A percentile compares a stretch with the other conserved stretches of the same genome.
Evolutionary conservation across 2,888 invertebrate species (phyloP).

Genomic region (Stenolophus ochropezus): DNA sequence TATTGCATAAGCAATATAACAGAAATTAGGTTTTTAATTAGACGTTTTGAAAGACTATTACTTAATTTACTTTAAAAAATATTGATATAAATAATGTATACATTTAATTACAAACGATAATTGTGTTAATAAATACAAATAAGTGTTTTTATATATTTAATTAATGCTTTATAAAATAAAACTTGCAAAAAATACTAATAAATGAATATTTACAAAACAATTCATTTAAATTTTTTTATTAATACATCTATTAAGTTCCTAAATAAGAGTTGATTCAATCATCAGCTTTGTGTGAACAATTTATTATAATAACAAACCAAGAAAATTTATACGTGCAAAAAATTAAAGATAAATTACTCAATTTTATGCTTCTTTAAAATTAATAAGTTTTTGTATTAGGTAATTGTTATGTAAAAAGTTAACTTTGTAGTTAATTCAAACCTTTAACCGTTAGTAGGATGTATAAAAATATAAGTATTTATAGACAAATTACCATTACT

Average conservation of each 20-base stretch:
- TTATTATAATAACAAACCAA: not conserved
- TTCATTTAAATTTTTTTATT: not conserved
- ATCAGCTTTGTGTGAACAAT: not conserved
- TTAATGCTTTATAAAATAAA: no score
- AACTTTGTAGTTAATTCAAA: slow-evolving; percentile 24
- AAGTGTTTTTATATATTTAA: no score
- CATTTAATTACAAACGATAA: no score
- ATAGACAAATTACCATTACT: slow-evolving; percentile 45
- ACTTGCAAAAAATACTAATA: no score
- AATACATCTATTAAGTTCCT: not conserved
- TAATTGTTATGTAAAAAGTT: slow-evolving; percentile 6
- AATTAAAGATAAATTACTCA: not conserved
- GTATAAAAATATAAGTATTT: slow-evolving; percentile 50
- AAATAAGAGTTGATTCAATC: not conserved
- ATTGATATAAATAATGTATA: no score
- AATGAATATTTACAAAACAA: not conserved
- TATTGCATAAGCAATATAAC: no score
- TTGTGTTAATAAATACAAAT: no score
- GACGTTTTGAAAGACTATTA: no score
- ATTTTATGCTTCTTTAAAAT: not conserved
- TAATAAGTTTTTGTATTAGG: not conserved
- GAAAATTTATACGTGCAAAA: not conserved
- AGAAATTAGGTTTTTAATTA: no score
- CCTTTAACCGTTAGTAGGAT: slow-evolving; percentile 36
- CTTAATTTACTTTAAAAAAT: no score